Conservation (phyloP, 2,888 invertebrate genomes). For the Polymixis flavicincta region DNA sequence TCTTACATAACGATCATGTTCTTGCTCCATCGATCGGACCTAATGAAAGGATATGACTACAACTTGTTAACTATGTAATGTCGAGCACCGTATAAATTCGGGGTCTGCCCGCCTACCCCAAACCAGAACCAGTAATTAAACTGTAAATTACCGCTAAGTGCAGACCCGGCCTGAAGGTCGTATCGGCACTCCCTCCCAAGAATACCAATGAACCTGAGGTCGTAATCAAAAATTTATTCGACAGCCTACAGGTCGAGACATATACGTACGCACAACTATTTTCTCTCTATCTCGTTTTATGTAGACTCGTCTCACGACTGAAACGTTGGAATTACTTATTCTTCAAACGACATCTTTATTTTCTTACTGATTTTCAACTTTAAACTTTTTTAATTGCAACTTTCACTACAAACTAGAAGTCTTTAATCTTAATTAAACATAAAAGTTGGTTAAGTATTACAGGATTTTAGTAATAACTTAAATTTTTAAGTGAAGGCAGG, state of each 20-base stretch:
- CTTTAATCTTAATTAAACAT: slow-evolving; percentile 55
- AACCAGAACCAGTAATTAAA: slow-evolving; percentile 84
- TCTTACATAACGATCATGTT: slow-evolving; percentile 29
- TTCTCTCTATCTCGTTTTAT: slow-evolving; percentile 43
- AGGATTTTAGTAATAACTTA: slow-evolving; percentile 35
- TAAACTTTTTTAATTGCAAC: slow-evolving; percentile 45
- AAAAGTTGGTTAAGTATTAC: slow-evolving; percentile 36
- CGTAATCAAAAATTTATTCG: slow-evolving; percentile 84
- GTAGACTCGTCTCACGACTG: slow-evolving; percentile 5
- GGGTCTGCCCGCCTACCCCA: slow-evolving; percentile 67
- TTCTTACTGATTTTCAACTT: slow-evolving; percentile 30
- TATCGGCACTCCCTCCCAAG: slow-evolving; percentile 79
- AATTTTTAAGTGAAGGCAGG: slow-evolving; percentile 21
- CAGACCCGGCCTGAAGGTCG: slow-evolving; percentile 84
- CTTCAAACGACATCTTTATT: slow-evolving; percentile 16
- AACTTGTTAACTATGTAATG: slow-evolving; percentile 65
- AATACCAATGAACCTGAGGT: slow-evolving; percentile 84
- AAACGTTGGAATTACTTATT: slow-evolving; percentile 23
- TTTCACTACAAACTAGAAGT: slow-evolving; percentile 42
- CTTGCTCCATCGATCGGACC: slow-evolving; percentile 50
- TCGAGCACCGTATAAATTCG: slow-evolving; percentile 70
- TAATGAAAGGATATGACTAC: slow-evolving; percentile 66
- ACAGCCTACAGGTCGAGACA: slow-evolving; percentile 53
- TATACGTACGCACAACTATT: slow-evolving; percentile 64
- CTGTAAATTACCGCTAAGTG: slow-evolving; percentile 88